phyloP scores from a whole-genome alignment of 2,113 vertebrate species.

The Indicator indicator region DNA sequence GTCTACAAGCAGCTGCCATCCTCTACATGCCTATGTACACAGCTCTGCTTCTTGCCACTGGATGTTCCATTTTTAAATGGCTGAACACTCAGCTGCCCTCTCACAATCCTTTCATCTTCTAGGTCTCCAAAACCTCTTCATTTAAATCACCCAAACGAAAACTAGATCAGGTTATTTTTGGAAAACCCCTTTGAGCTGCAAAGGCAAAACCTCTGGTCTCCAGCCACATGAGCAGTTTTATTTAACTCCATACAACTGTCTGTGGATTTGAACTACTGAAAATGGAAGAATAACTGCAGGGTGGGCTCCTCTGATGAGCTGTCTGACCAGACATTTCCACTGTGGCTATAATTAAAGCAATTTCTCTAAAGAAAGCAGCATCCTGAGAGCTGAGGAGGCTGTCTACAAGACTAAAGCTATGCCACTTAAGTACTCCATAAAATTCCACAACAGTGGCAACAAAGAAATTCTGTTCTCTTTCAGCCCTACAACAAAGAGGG shows the following conservation, averaged over 20 bases:
- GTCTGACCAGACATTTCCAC: background rate
- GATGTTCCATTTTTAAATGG: background rate
- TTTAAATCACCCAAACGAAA: conserved; percentile 22
- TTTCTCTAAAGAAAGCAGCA: background rate
- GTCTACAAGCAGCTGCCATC: conserved; percentile 19
- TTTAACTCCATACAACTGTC: background rate
- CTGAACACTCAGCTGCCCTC: background rate
- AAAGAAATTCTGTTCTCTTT: background rate
- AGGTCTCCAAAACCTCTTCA: background rate
- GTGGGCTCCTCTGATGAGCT: background rate
- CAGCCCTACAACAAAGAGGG: fast-evolving
- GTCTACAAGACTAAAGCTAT: background rate
- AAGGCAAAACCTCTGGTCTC: background rate
- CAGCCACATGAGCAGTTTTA: background rate
- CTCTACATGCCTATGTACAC: background rate
- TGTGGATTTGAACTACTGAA: background rate
- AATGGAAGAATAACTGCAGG: conserved; percentile 5
- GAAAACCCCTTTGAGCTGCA: background rate
- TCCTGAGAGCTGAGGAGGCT: background rate
- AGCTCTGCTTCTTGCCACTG: background rate
- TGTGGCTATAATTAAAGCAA: background rate
- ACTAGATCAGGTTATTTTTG: conserved; percentile 11
- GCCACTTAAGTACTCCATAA: background rate
- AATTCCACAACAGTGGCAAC: background rate
- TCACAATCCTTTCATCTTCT: background rate